Conservation (phyloP, 2,888 invertebrate species). For the Orthosia gothica region DNA sequence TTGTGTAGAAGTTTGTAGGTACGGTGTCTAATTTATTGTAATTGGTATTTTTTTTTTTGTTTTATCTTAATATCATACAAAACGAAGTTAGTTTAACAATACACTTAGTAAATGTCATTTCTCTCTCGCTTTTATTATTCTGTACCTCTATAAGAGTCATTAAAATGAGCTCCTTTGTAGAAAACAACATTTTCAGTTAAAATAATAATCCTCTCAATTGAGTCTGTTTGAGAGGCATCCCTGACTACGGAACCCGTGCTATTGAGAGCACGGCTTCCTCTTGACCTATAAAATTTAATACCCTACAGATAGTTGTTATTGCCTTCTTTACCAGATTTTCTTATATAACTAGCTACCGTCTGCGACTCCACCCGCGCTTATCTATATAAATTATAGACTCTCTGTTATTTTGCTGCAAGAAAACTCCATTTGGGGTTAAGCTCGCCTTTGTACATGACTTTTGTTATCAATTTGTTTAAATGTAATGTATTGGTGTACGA, state of each 20-base stretch:
- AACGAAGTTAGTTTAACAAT: neutral
- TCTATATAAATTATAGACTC: too few species aligned
- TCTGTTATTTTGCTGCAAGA: too few species aligned
- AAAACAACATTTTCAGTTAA: constrained; percentile 25
- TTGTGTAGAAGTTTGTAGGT: too few species aligned
- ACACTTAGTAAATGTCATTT: neutral
- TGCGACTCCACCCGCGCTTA: too few species aligned
- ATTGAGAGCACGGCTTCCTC: constrained; percentile 15
- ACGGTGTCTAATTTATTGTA: too few species aligned
- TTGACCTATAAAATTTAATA: constrained; percentile 40
- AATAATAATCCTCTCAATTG: constrained; percentile 30
- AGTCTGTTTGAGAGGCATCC: constrained; percentile 28
- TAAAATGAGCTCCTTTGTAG: constrained; percentile 7
- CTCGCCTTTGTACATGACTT: too few species aligned
- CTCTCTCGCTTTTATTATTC: neutral
- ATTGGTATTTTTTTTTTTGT: too few species aligned
- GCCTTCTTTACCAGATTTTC: too few species aligned
- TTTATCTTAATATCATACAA: neutral
- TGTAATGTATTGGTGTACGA: too few species aligned
- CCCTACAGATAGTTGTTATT: constrained; percentile 36
- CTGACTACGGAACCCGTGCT: constrained; percentile 27
- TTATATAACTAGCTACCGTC: too few species aligned
- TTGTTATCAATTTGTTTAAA: too few species aligned
- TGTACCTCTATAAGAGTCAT: constrained; percentile 15
- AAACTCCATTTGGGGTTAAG: too few species aligned